These are phyloP conservation scores for Turnix velox DNA, from an alignment of 2,113 vertebrate species.

Conservation along the genomic window DNA sequence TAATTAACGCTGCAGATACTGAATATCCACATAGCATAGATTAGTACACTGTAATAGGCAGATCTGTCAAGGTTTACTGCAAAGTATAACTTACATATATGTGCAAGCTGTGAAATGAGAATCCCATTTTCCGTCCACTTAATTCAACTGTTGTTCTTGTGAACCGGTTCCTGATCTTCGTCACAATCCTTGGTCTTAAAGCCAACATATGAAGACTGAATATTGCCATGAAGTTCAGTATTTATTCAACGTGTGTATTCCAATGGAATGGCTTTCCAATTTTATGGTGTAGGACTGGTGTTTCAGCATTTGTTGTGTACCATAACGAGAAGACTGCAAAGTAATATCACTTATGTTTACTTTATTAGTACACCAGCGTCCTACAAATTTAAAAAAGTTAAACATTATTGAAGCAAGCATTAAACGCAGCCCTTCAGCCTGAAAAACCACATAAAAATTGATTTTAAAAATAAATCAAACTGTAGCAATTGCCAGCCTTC, in stretches of 20 bases:
- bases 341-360: conserved; percentile 54
- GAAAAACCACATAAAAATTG: conserved; percentile 47
- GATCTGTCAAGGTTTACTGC: conserved; percentile 63
- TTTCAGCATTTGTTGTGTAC: conserved; percentile 76
- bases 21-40: conserved; percentile 60
- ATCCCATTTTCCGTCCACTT: conserved; percentile 37
- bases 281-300: conserved; percentile 73
- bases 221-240: conserved; percentile 53
- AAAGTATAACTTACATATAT: conserved; percentile 60
- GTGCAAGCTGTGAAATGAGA: conserved; percentile 61
- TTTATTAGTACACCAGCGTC: conserved; percentile 60
- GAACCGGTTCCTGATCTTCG: conserved; percentile 37
- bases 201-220: conserved; percentile 54
- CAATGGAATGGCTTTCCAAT: conserved; percentile 75
- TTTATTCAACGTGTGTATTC: conserved; percentile 81
- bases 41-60: conserved; percentile 58
- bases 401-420: conserved; percentile 66
- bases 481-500: conserved; percentile 38
- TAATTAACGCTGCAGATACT: conserved; percentile 70
- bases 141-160: conserved; percentile 36
- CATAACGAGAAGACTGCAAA: conserved; percentile 65
- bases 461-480: conserved; percentile 60
- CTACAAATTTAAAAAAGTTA: conserved; percentile 58
- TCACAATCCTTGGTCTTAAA: conserved; percentile 40
- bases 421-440: conserved; percentile 60